Conservation (phyloP, 2,797 vertebrate species). For the Gastrophryne carolinensis region DNA sequence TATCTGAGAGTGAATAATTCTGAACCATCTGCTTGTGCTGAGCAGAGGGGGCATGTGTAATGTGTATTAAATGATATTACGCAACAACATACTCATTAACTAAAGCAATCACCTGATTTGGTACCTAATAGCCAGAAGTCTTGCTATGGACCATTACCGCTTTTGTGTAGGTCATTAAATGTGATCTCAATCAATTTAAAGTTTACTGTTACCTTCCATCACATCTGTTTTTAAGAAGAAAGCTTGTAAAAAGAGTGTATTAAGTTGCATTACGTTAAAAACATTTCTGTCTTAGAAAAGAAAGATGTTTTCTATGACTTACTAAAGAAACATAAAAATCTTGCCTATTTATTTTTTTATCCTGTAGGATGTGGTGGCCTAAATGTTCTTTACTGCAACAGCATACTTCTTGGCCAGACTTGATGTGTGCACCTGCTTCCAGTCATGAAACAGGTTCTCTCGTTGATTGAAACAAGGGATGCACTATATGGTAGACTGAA, state of each 20-base stretch:
- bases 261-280: too few relatives aligned
- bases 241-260: slow-evolving; percentile 23
- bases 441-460: too few relatives aligned
- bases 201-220: slow-evolving; percentile 44
- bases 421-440: too few relatives aligned
- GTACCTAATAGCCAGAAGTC: slow-evolving; percentile 57
- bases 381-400: too few relatives aligned
- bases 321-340: too few relatives aligned
- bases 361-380: too few relatives aligned
- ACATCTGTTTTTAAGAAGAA: slow-evolving; percentile 39
- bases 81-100: slow-evolving; percentile 54
- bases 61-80: slow-evolving; percentile 37
- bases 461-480: too few relatives aligned
- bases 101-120: slow-evolving; percentile 57
- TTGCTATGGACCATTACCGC: slow-evolving; percentile 60
- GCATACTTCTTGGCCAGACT: too few relatives aligned
- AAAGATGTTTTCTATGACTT: too few relatives aligned
- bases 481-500: too few relatives aligned
- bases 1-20: slow-evolving; percentile 9
- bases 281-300: too few relatives aligned
- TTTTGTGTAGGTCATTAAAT: slow-evolving; percentile 60
- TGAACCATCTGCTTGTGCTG: slow-evolving; percentile 29
- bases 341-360: too few relatives aligned
- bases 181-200: slow-evolving; percentile 56
- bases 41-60: slow-evolving; percentile 37